Percentiles rank a stretch among this genome's conserved stretches.
phyloP scores from a whole-genome alignment of 2,797 vertebrate species.

The Micrastur ruficollis region DNA sequence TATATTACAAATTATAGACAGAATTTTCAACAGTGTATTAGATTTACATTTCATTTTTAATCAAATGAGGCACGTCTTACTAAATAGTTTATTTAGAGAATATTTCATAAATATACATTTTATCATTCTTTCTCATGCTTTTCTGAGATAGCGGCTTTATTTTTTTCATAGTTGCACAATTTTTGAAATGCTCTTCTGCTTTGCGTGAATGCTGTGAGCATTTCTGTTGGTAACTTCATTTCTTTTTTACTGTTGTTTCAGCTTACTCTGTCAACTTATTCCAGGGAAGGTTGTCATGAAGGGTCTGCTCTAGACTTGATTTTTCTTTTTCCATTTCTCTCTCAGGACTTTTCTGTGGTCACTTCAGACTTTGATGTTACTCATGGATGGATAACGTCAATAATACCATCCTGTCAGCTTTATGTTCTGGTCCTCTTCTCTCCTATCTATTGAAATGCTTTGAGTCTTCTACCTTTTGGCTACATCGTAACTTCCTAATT shows the following conservation, averaged over 20 bases:
- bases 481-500: constrained; percentile 19
- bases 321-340: constrained; percentile 32
- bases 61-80: not conserved
- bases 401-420: constrained; percentile 35
- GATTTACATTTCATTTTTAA: not conserved
- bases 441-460: constrained; percentile 38
- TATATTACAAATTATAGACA: not conserved
- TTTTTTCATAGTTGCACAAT: not conserved
- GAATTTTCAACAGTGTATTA: not conserved
- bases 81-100: not conserved
- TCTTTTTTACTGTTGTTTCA: not conserved
- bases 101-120: not conserved
- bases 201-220: not conserved
- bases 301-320: not conserved
- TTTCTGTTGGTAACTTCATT: not conserved
- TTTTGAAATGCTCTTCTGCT: not conserved
- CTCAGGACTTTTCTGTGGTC: constrained; percentile 31
- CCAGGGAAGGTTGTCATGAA: not conserved
- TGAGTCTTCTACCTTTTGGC: constrained; percentile 24
- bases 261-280: not conserved
- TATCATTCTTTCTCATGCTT: not conserved
- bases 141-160: not conserved
- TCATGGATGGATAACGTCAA: constrained; percentile 21
- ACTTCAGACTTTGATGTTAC: constrained; percentile 19
- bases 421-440: constrained; percentile 30